Evolutionary conservation across 2,888 invertebrate genomes (phyloP).

Genomic region (Limnephilus lunatus): DNA sequence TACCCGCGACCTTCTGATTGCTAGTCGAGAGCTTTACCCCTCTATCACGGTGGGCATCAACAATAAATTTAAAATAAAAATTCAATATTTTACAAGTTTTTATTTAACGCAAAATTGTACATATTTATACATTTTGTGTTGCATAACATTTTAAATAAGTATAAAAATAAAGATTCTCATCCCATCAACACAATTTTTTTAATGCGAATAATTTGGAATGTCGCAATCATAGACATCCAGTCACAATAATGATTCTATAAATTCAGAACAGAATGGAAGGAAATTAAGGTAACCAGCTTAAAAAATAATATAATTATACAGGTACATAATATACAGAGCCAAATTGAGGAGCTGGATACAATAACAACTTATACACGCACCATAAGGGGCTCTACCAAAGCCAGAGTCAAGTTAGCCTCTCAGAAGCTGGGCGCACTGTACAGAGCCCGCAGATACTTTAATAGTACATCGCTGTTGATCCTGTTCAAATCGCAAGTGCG

Average conservation of each 20-base stretch:
- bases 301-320: not conserved
- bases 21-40: too few relatives aligned
- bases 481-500: too few relatives aligned
- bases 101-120: not conserved
- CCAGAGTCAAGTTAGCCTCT: too few relatives aligned
- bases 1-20: too few relatives aligned
- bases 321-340: not conserved
- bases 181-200: not conserved
- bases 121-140: not conserved
- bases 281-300: not conserved
- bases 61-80: not conserved
- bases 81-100: not conserved
- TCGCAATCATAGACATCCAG: not conserved
- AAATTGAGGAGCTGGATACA: too few relatives aligned
- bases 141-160: not conserved
- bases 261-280: not conserved
- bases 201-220: not conserved
- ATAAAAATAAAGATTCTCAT: conserved; percentile 9
- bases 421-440: too few relatives aligned
- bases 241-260: not conserved
- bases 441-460: too few relatives aligned
- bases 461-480: too few relatives aligned
- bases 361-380: too few relatives aligned
- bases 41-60: too few relatives aligned
- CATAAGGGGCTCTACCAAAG: too few relatives aligned